Percentiles rank a stretch among this genome's conserved stretches.
phyloP scores from a whole-genome alignment of 2,888 invertebrate species.

The Lochmaea capreae region DNA sequence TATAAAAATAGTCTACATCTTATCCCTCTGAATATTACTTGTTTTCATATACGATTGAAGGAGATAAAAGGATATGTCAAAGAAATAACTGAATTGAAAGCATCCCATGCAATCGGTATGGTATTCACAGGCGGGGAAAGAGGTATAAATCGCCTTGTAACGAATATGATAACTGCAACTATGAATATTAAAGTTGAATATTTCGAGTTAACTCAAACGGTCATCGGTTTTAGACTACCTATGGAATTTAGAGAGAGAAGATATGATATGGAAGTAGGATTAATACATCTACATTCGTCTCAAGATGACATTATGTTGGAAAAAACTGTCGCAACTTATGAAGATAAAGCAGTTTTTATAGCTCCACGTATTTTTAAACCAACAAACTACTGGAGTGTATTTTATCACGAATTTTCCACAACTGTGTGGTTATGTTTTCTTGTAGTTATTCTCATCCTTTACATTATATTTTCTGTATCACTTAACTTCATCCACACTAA shows the following conservation, averaged over 20 bases:
- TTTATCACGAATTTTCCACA: background rate
- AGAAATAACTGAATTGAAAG: background rate
- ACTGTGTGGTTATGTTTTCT: background rate
- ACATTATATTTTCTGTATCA: background rate
- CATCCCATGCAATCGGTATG: background rate
- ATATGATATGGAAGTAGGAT: background rate
- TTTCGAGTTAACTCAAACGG: too few relatives aligned
- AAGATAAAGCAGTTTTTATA: background rate
- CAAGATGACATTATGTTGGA: background rate
- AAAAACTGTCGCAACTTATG: background rate
- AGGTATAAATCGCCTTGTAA: background rate
- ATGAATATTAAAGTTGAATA: background rate
- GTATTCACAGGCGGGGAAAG: background rate
- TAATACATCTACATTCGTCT: background rate
- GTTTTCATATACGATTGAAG: background rate
- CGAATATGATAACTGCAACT: background rate
- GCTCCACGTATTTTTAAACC: background rate
- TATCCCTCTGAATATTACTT: background rate
- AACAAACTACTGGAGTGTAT: background rate
- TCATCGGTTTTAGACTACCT: background rate
- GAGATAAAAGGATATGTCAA: background rate
- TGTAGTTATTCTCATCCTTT: background rate
- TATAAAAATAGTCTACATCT: background rate
- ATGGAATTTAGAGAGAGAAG: background rate
- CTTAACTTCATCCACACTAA: background rate